Evolutionary conservation across 2,113 vertebrate species (phyloP), one percentile per base, ranked within the genome.

Genomic region (Clarias macrocephalus): DNA sequence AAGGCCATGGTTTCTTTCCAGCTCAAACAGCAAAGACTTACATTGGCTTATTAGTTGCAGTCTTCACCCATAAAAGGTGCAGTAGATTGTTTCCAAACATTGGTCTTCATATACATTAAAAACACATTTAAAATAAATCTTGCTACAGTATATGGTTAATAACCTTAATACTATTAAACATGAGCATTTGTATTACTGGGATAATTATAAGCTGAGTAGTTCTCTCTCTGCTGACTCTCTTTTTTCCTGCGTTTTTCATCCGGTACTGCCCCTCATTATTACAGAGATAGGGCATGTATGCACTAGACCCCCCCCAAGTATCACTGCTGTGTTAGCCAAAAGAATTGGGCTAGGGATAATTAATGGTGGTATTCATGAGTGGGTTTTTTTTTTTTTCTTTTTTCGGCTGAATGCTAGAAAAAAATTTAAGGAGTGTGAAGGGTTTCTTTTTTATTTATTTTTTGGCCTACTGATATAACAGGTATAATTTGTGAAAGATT

Each of bases 1-100:
- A 92, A 84, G 73, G 75, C 85, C 89, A 89, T 89, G 86, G 90
- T 90, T 91, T 86, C 84, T 86, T 90, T 92, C 89, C 79, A 82
- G 72, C 19, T 56, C 62, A 88, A 81, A 79, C 16, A 19, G 54
- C 8, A 59, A 1, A 59, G 28, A 30, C 5, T 37, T 23, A 60
- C 1, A 79, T 33, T 1, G 16, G n/a, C 9, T 30, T 56, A 59
- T 57, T 30, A 19, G 16, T 57, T 59, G 54, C 56, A 37, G 33
- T 80, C 2, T 21, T 59, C n/a, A 25, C 13, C 15, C 23, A 57
- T 28, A 7, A 48, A 48, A 48, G 48, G 48, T 66, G 6, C 56
- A 60, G 10, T 54, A 72, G 10, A 1, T 57, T 59, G 18, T 52
- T 62, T 54, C 30, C 60, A 62, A 85, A 77, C 37, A 42, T 52